Percentiles rank a stretch among this genome's conserved stretches.
Conservation (phyloP, 2,797 vertebrate species). For the Paramormyrops hopkinsi region DNA sequence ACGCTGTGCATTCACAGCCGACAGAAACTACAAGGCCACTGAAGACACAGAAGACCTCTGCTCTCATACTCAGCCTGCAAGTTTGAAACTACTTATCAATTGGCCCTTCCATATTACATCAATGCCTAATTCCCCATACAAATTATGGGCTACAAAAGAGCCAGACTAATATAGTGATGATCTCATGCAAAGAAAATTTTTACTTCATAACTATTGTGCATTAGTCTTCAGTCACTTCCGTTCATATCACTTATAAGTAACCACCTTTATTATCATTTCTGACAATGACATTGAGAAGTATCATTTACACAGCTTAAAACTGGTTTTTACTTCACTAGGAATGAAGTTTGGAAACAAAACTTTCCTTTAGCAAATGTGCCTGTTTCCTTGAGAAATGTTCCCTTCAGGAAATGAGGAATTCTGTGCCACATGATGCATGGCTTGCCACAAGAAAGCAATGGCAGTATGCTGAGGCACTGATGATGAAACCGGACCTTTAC, state of each 20-base stretch:
- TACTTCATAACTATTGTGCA: not conserved
- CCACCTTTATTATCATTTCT: not conserved
- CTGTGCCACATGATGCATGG: conserved; percentile 12
- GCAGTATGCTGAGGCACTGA: conserved; percentile 13
- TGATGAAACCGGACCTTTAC: conserved; percentile 33
- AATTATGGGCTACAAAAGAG: not conserved
- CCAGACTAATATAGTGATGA: not conserved
- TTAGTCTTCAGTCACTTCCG: not conserved
- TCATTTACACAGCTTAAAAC: not conserved
- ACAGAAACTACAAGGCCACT: not conserved
- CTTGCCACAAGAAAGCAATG: conserved; percentile 2
- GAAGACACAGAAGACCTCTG: not conserved
- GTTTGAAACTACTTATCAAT: not conserved
- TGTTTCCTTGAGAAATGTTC: not conserved
- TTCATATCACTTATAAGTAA: not conserved
- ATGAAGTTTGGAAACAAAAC: not conserved
- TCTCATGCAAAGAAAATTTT: not conserved
- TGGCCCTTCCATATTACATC: not conserved
- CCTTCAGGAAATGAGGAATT: not conserved
- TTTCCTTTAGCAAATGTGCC: not conserved
- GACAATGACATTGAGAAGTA: not conserved
- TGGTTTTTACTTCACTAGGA: not conserved
- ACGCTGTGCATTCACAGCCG: not conserved
- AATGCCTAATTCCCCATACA: not conserved
- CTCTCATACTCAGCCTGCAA: not conserved